phyloP scores from a whole-genome alignment of 2,113 vertebrate species.

The Turnix velox region DNA sequence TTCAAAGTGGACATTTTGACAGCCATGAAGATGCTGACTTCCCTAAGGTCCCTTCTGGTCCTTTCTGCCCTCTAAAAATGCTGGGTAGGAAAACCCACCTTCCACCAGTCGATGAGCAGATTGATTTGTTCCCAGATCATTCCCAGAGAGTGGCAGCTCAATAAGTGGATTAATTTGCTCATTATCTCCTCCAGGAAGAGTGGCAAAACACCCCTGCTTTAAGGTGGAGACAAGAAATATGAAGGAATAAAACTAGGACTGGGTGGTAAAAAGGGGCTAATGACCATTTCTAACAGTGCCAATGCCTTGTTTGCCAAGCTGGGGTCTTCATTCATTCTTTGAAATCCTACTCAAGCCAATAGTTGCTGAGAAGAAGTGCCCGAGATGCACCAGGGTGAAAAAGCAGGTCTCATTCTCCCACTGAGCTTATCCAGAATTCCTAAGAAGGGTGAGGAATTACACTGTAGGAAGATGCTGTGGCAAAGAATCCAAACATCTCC shows the following conservation, averaged over 20 bases:
- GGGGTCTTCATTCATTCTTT: not conserved
- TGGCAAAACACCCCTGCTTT: not conserved
- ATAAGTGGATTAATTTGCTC: slow-evolving; percentile 26
- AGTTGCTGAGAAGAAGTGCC: not conserved
- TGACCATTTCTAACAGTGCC: not conserved
- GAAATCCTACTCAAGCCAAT: not conserved
- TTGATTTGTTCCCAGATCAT: slow-evolving; percentile 4
- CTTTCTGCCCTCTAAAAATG: slow-evolving; percentile 53
- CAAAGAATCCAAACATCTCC: not conserved
- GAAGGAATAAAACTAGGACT: not conserved
- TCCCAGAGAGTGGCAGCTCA: not conserved
- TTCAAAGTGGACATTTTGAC: not conserved
- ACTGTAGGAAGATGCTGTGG: not conserved
- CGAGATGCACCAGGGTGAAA: not conserved
- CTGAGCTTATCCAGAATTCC: not conserved
- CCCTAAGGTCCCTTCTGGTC: slow-evolving; percentile 30
- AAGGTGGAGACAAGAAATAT: not conserved
- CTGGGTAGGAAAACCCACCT: not conserved
- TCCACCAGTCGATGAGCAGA: slow-evolving; percentile 9
- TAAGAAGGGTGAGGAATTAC: not conserved
- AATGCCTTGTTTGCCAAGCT: not conserved
- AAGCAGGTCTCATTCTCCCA: not conserved
- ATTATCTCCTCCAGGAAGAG: not conserved
- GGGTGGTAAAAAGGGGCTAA: not conserved
- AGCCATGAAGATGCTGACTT: not conserved